These are phyloP conservation scores for Hybos culiciformis DNA, from an alignment of 2,888 invertebrate genomes.

Conservation along the genomic window DNA sequence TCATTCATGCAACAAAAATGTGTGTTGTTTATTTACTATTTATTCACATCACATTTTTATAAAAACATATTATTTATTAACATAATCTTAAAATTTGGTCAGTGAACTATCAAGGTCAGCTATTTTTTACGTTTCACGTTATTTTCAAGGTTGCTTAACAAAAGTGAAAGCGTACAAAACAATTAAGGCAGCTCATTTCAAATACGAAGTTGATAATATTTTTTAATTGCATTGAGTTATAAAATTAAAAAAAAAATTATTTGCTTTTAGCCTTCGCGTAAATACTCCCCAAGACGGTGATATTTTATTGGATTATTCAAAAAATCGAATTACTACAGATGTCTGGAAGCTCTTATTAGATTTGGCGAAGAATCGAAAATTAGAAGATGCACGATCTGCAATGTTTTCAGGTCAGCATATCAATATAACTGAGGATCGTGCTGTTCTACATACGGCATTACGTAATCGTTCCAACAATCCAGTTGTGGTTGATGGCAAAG, in stretches of 20 bases:
- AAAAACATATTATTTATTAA: too few relatives aligned
- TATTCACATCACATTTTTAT: too few relatives aligned
- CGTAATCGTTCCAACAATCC: constrained; percentile 58
- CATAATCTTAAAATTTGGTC: too few relatives aligned
- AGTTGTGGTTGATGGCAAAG: constrained; percentile 69
- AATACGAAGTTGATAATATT: too few relatives aligned
- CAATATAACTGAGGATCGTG: constrained; percentile 93
- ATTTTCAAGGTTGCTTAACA: too few relatives aligned
- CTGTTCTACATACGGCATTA: constrained; percentile 89
- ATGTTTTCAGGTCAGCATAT: constrained; percentile 93
- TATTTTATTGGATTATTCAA: constrained; percentile 90
- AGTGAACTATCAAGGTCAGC: too few relatives aligned
- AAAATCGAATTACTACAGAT: constrained; percentile 78
- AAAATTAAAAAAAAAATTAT: background rate
- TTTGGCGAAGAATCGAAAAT: constrained; percentile 67
- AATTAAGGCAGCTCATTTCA: too few relatives aligned
- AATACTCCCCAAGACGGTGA: constrained; percentile 76
- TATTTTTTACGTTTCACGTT: too few relatives aligned
- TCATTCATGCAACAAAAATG: too few relatives aligned
- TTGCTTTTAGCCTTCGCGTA: constrained; percentile 49
- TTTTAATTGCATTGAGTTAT: too few relatives aligned
- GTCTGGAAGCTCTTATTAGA: constrained; percentile 61
- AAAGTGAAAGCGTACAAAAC: too few relatives aligned
- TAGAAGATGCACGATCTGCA: constrained; percentile 73
- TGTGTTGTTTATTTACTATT: too few relatives aligned